Conservation (phyloP, 2,888 invertebrate genomes). For the Diaprepes abbreviatus region DNA sequence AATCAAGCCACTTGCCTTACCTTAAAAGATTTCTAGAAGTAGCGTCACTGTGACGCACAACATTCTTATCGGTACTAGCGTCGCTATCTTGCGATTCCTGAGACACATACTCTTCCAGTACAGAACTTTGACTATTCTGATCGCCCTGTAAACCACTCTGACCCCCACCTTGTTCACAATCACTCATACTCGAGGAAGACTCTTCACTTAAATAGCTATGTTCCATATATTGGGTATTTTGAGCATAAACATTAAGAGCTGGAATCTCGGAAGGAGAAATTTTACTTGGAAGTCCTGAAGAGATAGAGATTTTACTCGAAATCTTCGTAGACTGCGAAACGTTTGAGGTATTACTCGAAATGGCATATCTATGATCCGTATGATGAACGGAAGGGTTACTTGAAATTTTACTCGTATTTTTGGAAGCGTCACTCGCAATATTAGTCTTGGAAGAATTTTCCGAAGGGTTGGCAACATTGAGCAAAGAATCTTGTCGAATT, state of each 20-base stretch:
- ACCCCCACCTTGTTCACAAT: neutral
- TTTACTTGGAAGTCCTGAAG: neutral
- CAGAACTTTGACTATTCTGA: neutral
- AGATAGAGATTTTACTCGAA: neutral
- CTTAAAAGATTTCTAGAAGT: conserved; percentile 24
- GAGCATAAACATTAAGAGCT: neutral
- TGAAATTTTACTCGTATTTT: neutral
- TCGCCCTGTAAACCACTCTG: neutral
- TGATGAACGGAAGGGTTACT: neutral
- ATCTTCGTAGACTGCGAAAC: neutral
- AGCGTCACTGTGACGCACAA: neutral
- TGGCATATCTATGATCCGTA: conserved; percentile 1
- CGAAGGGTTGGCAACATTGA: neutral
- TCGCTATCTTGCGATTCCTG: neutral
- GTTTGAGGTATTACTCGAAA: neutral
- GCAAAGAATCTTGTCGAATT: neutral
- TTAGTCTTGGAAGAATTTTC: neutral
- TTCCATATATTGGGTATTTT: neutral
- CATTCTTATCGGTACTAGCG: neutral
- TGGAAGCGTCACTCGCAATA: neutral
- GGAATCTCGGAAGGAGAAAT: neutral
- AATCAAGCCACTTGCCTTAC: neutral
- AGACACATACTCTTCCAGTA: neutral
- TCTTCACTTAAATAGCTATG: conserved; percentile 29
- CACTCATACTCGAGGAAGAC: conserved; percentile 14